Percentiles rank a stretch among this genome's conserved stretches.
phyloP scores from a whole-genome alignment of 64 coral and sea anemone genomes.

The Acropora yongei region DNA sequence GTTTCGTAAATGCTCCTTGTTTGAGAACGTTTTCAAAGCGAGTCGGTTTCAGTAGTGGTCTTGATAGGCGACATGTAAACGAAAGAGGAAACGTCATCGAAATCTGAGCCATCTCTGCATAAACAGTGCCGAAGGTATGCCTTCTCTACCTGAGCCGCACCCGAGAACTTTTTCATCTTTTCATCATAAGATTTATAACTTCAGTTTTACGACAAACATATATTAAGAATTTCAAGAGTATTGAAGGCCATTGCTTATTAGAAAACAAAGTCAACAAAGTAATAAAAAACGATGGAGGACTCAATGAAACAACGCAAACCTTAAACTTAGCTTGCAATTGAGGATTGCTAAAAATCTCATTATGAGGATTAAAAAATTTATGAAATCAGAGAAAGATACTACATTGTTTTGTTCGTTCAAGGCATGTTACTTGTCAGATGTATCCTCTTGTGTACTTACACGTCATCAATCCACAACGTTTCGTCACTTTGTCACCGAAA shows the following conservation, averaged over 20 bases:
- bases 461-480: too few species aligned
- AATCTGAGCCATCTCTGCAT: constrained; percentile 36
- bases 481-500: too few species aligned
- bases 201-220: constrained; percentile 45
- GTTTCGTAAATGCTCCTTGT: too few species aligned
- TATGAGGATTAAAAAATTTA: constrained; percentile 12
- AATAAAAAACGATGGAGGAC: constrained; percentile 27
- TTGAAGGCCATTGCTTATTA: constrained; percentile 46
- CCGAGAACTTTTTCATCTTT: constrained; percentile 43
- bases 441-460: too few species aligned
- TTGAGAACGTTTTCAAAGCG: too few species aligned
- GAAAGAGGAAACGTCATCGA: constrained; percentile 20
- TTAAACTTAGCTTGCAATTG: constrained; percentile 6
- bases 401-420: neutral
- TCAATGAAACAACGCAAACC: constrained; percentile 54
- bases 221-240: constrained; percentile 33
- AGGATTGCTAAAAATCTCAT: constrained; percentile 18
- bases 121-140: constrained; percentile 41
- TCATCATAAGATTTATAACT: constrained; percentile 44
- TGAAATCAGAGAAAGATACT: constrained; percentile 13
- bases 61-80: constrained; percentile 2
- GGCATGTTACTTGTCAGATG: too few species aligned
- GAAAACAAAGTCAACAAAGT: constrained; percentile 42
- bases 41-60: too few species aligned
- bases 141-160: constrained; percentile 31